Conservation (phyloP, 2,888 invertebrate species). For the Ophioninae sp. region DNA sequence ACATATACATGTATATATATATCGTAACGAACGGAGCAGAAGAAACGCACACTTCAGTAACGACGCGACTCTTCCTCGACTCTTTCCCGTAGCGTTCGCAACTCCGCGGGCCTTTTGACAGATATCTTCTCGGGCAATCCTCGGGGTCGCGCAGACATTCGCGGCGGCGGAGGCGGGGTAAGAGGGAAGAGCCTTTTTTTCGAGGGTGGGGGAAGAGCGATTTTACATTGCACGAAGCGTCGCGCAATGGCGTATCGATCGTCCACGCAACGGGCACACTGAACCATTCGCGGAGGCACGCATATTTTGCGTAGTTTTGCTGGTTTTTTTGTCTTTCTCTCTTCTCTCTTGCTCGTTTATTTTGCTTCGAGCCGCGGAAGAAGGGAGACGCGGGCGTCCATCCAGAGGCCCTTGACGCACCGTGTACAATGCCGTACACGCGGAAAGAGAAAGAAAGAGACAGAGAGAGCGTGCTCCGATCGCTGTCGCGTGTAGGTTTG, state of each 20-base stretch:
- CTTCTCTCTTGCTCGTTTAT: conserved; percentile 18
- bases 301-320: conserved; percentile 69
- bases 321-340: conserved; percentile 3
- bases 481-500: conserved; percentile 54
- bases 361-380: conserved; percentile 30
- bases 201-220: conserved; percentile 45
- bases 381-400: conserved; percentile 47
- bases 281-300: conserved; percentile 72
- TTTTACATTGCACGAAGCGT: conserved; percentile 75
- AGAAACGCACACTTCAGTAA: conserved; percentile 25
- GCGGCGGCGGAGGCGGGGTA: conserved; percentile 9
- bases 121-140: conserved; percentile 52
- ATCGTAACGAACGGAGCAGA: background rate
- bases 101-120: conserved; percentile 55
- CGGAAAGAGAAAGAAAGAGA: conserved; percentile 60
- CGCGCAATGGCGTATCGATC: conserved; percentile 79
- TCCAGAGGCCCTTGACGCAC: conserved; percentile 63
- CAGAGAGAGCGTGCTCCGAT: conserved; percentile 64
- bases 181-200: conserved; percentile 10
- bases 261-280: conserved; percentile 71
- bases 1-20: background rate
- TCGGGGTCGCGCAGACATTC: conserved; percentile 43
- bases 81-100: conserved; percentile 39
- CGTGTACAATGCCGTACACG: conserved; percentile 63
- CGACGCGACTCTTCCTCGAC: conserved; percentile 6